phyloP scores from a whole-genome alignment of 2,888 invertebrate genomes.

The Schizaphis graminum region DNA sequence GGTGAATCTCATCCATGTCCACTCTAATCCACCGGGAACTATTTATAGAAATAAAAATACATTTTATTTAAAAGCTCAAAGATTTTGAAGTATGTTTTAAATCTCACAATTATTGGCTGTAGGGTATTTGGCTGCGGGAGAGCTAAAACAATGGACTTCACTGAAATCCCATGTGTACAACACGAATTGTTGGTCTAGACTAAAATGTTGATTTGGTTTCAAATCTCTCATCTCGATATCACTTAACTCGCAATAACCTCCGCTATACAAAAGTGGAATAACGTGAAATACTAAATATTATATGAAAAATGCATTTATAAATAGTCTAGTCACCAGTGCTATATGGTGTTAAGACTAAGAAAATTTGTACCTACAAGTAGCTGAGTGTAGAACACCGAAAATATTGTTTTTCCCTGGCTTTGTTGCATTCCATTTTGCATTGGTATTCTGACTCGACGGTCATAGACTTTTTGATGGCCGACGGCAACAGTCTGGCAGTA shows the following conservation, averaged over 20 bases:
- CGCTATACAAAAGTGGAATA: conserved; percentile 64
- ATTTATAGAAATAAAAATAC: conserved; percentile 22
- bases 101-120: conserved; percentile 31
- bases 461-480: conserved; percentile 78
- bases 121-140: conserved; percentile 67
- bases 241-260: conserved; percentile 80
- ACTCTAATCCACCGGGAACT: conserved; percentile 68
- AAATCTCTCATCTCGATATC: conserved; percentile 84
- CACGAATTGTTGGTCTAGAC: conserved; percentile 79
- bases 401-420: conserved; percentile 73
- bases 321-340: background rate
- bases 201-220: conserved; percentile 81
- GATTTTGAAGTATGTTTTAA: background rate
- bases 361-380: conserved; percentile 74
- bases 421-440: conserved; percentile 80
- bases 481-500: conserved; percentile 79
- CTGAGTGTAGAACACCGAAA: conserved; percentile 85
- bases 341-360: background rate
- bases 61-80: background rate
- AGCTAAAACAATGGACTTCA: conserved; percentile 77
- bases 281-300: background rate
- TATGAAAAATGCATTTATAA: background rate
- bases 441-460: conserved; percentile 77
- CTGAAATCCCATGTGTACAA: conserved; percentile 85
- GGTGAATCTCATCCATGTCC: conserved; percentile 82